Evolutionary conservation across 2,888 invertebrate species (phyloP).

Genomic region (Thymelicus lineola): DNA sequence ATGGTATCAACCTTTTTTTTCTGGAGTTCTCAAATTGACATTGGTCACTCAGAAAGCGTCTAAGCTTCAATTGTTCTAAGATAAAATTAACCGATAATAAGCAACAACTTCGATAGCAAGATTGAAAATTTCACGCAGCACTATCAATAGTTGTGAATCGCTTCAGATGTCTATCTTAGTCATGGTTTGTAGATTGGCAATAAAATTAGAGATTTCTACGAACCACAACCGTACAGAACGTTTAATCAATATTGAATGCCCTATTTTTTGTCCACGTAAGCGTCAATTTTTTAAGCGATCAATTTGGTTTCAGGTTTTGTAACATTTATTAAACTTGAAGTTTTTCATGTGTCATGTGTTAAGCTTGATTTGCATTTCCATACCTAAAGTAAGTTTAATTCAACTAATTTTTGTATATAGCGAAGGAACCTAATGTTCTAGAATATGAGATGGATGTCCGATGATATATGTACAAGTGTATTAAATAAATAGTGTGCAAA

Average conservation of each 20-base stretch:
- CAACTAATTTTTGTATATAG: no score
- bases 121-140: constrained; percentile 2
- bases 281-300: constrained; percentile 12
- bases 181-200: constrained; percentile 27
- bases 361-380: no score
- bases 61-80: neutral
- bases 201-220: constrained; percentile 49
- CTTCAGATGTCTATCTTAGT: constrained; percentile 18
- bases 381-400: no score
- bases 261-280: constrained; percentile 44
- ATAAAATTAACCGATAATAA: neutral
- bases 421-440: no score
- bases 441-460: no score
- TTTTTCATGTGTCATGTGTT: neutral
- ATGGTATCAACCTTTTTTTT: no score
- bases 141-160: constrained; percentile 8
- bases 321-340: constrained; percentile 5
- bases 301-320: constrained; percentile 23
- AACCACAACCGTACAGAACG: constrained; percentile 45
- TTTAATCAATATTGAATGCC: constrained; percentile 57
- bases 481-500: no score
- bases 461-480: no score
- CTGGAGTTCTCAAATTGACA: neutral
- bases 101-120: neutral
- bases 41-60: neutral